These are phyloP conservation scores for Meta bourneti DNA, from an alignment of 2,888 invertebrate genomes.

Conservation along the genomic window DNA sequence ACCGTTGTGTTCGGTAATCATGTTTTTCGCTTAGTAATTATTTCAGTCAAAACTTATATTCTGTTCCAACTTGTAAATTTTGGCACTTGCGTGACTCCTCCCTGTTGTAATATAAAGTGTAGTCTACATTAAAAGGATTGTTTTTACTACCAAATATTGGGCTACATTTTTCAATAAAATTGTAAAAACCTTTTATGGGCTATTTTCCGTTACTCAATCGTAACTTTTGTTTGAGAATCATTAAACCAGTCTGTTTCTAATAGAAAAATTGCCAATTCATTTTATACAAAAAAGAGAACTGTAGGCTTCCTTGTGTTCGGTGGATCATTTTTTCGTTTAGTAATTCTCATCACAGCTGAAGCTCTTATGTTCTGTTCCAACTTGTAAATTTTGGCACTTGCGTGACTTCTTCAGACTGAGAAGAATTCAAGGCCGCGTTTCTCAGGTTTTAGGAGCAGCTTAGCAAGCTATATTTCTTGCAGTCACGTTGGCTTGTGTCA, in stretches of 20 bases:
- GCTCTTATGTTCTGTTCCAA: constrained; percentile 18
- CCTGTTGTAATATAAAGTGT: neutral
- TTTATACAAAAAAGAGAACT: neutral
- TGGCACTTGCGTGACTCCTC: constrained; percentile 47
- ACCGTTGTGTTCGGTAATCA: constrained; percentile 25
- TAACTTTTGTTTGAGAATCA: no score
- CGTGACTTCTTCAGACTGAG: constrained; percentile 35
- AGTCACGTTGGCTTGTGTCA: constrained; percentile 31
- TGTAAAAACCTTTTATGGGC: no score
- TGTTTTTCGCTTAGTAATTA: constrained; percentile 37
- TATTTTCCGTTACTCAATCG: no score
- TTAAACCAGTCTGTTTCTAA: neutral
- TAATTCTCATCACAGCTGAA: constrained; percentile 29
- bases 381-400: constrained; percentile 55
- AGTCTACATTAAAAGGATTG: no score
- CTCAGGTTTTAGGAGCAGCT: constrained; percentile 43
- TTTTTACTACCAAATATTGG: no score
- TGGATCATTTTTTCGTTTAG: constrained; percentile 35
- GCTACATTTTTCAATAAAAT: no score
- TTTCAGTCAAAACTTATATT: neutral
- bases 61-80: constrained; percentile 45
- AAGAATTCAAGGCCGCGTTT: constrained; percentile 33
- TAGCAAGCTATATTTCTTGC: constrained; percentile 36
- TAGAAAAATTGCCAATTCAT: no score
- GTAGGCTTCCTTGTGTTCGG: constrained; percentile 13